A percentile compares a stretch with the other conserved stretches of the same genome.
Evolutionary conservation across 37 sponge, comb jelly and placozoan genomes (phyloP).

Genomic region (Halichondria panicea): DNA sequence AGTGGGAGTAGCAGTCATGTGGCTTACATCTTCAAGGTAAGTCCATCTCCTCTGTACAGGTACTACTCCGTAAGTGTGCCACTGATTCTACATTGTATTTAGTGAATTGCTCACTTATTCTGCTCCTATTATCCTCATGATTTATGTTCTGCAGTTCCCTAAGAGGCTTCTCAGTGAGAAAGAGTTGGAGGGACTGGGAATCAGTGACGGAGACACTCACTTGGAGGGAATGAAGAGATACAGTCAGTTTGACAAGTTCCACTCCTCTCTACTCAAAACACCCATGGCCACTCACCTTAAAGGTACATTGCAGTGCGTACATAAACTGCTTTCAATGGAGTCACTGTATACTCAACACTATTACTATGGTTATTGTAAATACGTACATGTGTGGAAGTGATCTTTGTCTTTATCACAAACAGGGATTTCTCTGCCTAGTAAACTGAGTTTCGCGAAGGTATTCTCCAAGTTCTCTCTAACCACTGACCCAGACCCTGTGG

Average conservation of each 20-base stretch:
- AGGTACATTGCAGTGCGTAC: slow-evolving; percentile 7
- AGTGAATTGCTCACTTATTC: not conserved
- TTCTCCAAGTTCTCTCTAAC: slow-evolving; percentile 48
- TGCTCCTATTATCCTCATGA: not conserved
- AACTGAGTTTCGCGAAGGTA: slow-evolving; percentile 18
- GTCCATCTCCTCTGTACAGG: too few species aligned
- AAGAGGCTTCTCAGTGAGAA: slow-evolving; percentile 6
- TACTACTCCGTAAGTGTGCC: too few species aligned
- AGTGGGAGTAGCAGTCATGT: slow-evolving; percentile 16
- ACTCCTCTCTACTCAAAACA: not conserved
- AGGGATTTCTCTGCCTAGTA: slow-evolving; percentile 58
- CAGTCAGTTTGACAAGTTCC: slow-evolving; percentile 61
- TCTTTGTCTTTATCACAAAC: not conserved
- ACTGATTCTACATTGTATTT: slow-evolving; percentile 5
- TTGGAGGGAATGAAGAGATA: slow-evolving; percentile 55
- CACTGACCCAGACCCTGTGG: slow-evolving; percentile 27
- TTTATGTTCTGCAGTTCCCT: slow-evolving; percentile 51
- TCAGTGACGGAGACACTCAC: slow-evolving; percentile 25
- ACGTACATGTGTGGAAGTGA: not conserved
- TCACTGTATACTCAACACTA: not conserved
- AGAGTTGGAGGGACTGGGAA: slow-evolving; percentile 19
- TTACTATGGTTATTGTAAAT: not conserved
- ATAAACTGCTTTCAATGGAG: not conserved
- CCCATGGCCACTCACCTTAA: not conserved
- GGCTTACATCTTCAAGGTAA: slow-evolving; percentile 64